Evolutionary conservation across 2,888 invertebrate species (phyloP).

Genomic region (Strigamia transsilvanica): DNA sequence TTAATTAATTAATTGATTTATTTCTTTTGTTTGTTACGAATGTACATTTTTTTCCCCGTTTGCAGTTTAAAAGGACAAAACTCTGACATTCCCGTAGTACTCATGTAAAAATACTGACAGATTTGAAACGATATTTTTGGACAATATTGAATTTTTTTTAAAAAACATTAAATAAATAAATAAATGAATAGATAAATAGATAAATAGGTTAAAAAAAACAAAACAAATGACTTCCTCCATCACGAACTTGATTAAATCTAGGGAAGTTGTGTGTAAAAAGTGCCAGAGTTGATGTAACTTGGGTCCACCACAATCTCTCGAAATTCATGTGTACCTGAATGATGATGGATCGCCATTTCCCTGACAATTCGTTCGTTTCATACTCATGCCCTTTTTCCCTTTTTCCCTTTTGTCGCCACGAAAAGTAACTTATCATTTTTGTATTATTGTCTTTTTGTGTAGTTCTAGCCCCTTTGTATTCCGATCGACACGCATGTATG

Average conservation of each 20-base stretch:
- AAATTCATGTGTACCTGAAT: slow-evolving; percentile 52
- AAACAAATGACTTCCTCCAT: neutral
- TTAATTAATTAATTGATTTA: neutral
- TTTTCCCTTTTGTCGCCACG: neutral
- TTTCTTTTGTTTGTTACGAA: neutral
- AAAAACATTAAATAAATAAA: neutral
- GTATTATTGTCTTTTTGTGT: neutral
- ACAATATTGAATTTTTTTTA: neutral
- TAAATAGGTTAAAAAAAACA: neutral
- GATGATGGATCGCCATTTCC: slow-evolving; percentile 41
- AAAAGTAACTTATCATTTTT: slow-evolving; percentile 29
- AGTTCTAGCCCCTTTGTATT: neutral
- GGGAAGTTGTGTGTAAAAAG: slow-evolving; percentile 6
- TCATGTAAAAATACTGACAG: slow-evolving; percentile 37
- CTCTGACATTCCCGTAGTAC: slow-evolving; percentile 44
- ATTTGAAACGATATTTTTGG: slow-evolving; percentile 23
- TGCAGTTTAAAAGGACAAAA: slow-evolving; percentile 46
- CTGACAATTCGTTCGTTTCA: neutral
- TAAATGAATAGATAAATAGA: neutral
- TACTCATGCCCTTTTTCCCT: neutral
- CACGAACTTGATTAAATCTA: neutral
- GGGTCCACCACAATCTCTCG: slow-evolving; percentile 50
- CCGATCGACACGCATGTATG: no score
- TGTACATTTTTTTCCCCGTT: slow-evolving; percentile 5
- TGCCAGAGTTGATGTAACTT: slow-evolving; percentile 37